These are phyloP conservation scores for Temnothorax rugatulus DNA, from an alignment of 2,888 invertebrate genomes.

Conservation along the genomic window DNA sequence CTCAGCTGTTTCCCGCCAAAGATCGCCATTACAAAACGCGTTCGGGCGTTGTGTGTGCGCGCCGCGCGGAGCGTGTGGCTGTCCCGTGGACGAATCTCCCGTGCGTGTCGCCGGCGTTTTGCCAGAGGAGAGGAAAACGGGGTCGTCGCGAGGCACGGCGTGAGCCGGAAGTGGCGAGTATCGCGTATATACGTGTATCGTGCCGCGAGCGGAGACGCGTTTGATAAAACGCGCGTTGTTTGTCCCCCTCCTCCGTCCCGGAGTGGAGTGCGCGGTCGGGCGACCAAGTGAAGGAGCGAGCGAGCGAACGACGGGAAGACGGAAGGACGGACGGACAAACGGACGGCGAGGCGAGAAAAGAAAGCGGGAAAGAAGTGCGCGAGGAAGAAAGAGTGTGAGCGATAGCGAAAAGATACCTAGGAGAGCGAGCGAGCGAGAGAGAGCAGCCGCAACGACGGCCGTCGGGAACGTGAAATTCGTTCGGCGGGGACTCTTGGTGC, in stretches of 20 bases:
- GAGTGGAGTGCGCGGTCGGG: constrained; percentile 64
- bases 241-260: constrained; percentile 26
- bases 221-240: constrained; percentile 65
- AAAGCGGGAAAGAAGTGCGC: constrained; percentile 23
- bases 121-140: constrained; percentile 32
- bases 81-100: constrained; percentile 85
- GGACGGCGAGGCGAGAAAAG: neutral
- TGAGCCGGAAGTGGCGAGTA: constrained; percentile 26
- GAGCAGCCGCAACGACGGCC: constrained; percentile 69
- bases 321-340: constrained; percentile 12
- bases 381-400: constrained; percentile 46
- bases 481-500: constrained; percentile 72
- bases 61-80: constrained; percentile 85
- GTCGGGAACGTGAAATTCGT: constrained; percentile 69
- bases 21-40: constrained; percentile 89
- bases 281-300: constrained; percentile 25
- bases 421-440: constrained; percentile 23
- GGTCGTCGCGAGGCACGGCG: constrained; percentile 46
- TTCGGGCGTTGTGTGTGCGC: constrained; percentile 86
- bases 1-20: constrained; percentile 92
- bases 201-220: constrained; percentile 23
- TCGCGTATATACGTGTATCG: constrained; percentile 14
- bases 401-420: constrained; percentile 46
- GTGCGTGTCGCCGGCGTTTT: constrained; percentile 66
- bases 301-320: neutral